phyloP scores from a whole-genome alignment of 2,888 invertebrate species.

The Machimus rusticus region DNA sequence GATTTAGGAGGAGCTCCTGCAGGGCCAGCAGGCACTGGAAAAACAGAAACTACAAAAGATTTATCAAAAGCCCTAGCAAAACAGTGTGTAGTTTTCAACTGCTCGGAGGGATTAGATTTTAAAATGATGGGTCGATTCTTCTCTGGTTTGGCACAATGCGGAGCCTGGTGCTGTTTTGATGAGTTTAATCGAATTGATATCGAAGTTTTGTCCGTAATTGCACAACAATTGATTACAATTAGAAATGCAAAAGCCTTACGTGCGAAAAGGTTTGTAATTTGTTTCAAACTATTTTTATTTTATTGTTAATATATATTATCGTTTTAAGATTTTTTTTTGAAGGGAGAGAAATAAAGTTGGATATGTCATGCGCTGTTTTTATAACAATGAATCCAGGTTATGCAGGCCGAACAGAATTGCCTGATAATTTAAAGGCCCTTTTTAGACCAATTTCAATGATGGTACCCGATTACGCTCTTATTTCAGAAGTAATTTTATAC shows the following conservation, averaged over 20 bases:
- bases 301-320: not conserved
- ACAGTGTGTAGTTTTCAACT: constrained; percentile 92
- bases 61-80: constrained; percentile 86
- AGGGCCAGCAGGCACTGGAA: constrained; percentile 88
- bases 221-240: constrained; percentile 88
- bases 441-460: constrained; percentile 91
- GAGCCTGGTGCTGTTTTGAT: constrained; percentile 93
- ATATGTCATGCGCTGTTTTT: constrained; percentile 82
- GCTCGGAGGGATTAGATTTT: constrained; percentile 75
- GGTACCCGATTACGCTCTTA: constrained; percentile 89
- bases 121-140: constrained; percentile 85
- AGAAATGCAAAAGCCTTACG: constrained; percentile 82
- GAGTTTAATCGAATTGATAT: constrained; percentile 92
- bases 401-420: constrained; percentile 86
- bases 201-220: constrained; percentile 88
- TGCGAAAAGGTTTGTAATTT: constrained; percentile 57
- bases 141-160: constrained; percentile 87
- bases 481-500: constrained; percentile 89
- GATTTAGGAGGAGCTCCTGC: constrained; percentile 90
- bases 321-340: constrained; percentile 80
- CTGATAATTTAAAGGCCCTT: constrained; percentile 86
- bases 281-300: constrained; percentile 54
- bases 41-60: constrained; percentile 92
- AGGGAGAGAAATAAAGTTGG: constrained; percentile 84
- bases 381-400: constrained; percentile 95